A percentile compares a stretch with the other conserved stretches of the same genome.
Evolutionary conservation across 2,797 vertebrate species (phyloP).

Genomic region (Pristis pectinata): DNA sequence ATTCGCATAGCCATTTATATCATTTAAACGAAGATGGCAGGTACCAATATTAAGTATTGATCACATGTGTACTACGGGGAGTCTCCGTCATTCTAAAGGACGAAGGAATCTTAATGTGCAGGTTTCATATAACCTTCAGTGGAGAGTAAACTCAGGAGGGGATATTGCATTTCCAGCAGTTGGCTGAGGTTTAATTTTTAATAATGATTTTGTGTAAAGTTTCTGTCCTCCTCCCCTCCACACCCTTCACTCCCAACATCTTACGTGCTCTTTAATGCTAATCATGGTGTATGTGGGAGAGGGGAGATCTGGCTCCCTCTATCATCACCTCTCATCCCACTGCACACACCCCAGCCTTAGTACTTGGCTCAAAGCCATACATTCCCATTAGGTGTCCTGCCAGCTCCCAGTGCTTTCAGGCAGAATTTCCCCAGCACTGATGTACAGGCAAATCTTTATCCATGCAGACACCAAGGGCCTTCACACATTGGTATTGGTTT

Average conservation of each 20-base stretch:
- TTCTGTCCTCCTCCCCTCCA: background rate
- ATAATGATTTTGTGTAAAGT: background rate
- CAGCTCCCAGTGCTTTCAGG: background rate
- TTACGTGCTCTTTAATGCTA: background rate
- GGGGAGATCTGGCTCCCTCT: background rate
- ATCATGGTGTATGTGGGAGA: background rate
- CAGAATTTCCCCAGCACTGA: background rate
- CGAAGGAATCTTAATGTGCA: constrained; percentile 1
- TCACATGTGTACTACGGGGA: constrained; percentile 3
- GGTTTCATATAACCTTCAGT: constrained; percentile 26
- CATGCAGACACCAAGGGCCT: background rate
- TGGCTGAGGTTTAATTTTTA: background rate
- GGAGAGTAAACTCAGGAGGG: background rate
- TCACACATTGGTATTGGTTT: background rate
- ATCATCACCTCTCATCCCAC: too few species aligned
- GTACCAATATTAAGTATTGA: constrained; percentile 37
- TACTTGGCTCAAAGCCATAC: background rate
- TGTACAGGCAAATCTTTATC: background rate
- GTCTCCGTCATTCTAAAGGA: constrained; percentile 29
- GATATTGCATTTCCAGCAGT: background rate
- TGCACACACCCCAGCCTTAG: background rate
- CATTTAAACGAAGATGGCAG: constrained; percentile 34
- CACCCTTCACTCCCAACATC: background rate
- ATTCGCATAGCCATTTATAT: constrained; percentile 35
- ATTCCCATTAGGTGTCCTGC: background rate